phyloP scores from a whole-genome alignment of 1,140 invertebrate genomes.

The Dendrolimus punctatus region DNA sequence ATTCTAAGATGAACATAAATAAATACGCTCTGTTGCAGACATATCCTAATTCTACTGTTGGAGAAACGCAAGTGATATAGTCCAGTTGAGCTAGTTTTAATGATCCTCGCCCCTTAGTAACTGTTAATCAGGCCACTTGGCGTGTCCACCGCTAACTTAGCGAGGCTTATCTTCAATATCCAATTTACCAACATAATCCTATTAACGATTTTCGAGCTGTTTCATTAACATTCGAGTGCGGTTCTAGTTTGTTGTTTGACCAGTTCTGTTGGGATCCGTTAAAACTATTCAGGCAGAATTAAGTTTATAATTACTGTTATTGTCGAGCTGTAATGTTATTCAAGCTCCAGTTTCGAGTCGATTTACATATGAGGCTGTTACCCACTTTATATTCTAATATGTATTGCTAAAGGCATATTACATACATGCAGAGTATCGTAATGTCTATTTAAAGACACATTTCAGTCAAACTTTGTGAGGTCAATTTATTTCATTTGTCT shows the following conservation, averaged over 20 bases:
- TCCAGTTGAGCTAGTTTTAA: slow-evolving; percentile 51
- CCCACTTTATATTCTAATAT: too few relatives aligned
- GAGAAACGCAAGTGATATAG: neutral
- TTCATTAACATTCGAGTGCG: slow-evolving; percentile 34
- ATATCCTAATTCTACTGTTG: neutral
- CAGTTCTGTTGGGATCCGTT: neutral
- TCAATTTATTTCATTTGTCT: too few relatives aligned
- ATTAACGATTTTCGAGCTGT: slow-evolving; percentile 51
- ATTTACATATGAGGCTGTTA: too few relatives aligned
- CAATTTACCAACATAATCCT: slow-evolving; percentile 55
- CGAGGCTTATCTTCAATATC: slow-evolving; percentile 53
- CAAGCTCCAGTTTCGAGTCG: too few relatives aligned
- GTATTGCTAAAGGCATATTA: too few relatives aligned
- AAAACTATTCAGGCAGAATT: too few relatives aligned
- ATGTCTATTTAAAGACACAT: too few relatives aligned
- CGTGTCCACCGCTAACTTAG: slow-evolving; percentile 52
- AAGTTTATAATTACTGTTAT: too few relatives aligned
- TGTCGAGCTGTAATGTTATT: too few relatives aligned
- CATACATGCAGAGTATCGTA: too few relatives aligned
- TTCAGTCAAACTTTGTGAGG: too few relatives aligned
- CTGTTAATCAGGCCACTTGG: slow-evolving; percentile 60
- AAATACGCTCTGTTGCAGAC: neutral
- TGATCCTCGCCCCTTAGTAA: slow-evolving; percentile 51
- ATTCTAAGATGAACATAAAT: too few relatives aligned
- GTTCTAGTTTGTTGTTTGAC: neutral